Percentiles rank a stretch among this genome's conserved stretches.
phyloP scores from a whole-genome alignment of 2,797 vertebrate species.

The Numenius phaeopus region DNA sequence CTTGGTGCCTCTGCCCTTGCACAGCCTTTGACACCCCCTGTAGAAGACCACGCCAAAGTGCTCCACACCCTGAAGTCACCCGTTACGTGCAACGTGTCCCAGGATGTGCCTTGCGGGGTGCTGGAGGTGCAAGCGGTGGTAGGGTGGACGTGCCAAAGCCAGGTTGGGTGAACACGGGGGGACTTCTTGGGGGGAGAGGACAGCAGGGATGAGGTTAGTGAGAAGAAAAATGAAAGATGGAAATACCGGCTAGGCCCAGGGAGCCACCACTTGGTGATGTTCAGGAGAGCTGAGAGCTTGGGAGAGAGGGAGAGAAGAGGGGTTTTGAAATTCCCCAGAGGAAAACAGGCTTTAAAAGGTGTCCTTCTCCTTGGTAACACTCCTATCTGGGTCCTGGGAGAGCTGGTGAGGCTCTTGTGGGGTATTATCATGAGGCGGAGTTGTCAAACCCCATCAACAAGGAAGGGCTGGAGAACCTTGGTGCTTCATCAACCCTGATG shows the following conservation, averaged over 20 bases:
- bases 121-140: not conserved
- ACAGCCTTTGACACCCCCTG: not conserved
- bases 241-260: not conserved
- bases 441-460: not conserved
- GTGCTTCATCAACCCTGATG: not conserved
- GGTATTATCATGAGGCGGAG: rapidly evolving
- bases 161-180: not conserved
- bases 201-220: not conserved
- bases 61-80: not conserved
- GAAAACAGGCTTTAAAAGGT: not conserved
- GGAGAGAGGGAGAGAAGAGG: constrained; percentile 38
- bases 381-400: not conserved
- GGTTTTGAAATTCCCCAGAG: not conserved
- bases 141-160: not conserved
- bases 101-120: not conserved
- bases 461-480: not conserved
- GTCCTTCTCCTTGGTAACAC: not conserved
- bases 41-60: not conserved
- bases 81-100: rapidly evolving
- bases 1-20: not conserved
- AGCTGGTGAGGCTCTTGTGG: not conserved
- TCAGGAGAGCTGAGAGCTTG: constrained; percentile 45
- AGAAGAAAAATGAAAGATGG: not conserved
- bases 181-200: not conserved
- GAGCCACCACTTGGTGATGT: not conserved